Percentiles rank a stretch among this genome's conserved stretches.
These are phyloP conservation scores for Cuculus canorus DNA, from an alignment of 2,797 vertebrate species.

Conservation along the genomic window DNA sequence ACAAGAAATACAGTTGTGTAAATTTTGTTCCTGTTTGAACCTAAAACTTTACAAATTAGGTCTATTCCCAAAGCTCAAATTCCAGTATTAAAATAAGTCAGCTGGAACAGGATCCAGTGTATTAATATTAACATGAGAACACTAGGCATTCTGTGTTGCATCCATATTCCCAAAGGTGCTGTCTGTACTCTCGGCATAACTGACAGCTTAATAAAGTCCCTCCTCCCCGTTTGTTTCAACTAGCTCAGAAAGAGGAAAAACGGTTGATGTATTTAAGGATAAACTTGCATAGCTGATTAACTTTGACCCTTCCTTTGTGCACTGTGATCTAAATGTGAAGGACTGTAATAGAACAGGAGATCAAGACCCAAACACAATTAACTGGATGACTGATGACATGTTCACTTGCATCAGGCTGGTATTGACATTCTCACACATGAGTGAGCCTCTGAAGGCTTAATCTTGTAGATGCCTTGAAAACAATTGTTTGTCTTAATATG, in stretches of 20 bases:
- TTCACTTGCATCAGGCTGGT: background rate
- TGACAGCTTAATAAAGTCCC: background rate
- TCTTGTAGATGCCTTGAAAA: background rate
- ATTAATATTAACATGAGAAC: constrained; percentile 56
- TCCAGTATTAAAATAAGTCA: constrained; percentile 46
- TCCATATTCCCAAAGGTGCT: constrained; percentile 13
- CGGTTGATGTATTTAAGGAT: background rate
- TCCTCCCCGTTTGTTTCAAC: background rate
- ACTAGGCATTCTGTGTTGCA: background rate
- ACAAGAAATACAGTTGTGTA: background rate
- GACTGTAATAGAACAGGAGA: background rate
- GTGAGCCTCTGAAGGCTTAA: background rate
- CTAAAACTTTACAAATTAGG: background rate
- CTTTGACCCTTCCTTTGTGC: background rate
- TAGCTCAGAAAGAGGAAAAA: background rate
- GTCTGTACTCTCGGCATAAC: background rate
- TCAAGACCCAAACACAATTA: background rate
- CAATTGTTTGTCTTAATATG: background rate
- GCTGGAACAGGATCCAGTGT: background rate
- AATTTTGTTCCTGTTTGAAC: background rate
- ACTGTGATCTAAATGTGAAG: background rate
- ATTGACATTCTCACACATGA: background rate
- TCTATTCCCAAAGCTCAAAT: constrained; percentile 44
- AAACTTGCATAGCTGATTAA: background rate
- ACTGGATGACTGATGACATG: background rate